A percentile compares a stretch with the other conserved stretches of the same genome.
These are phyloP conservation scores for Xyliphius kryptos DNA, from an alignment of 2,113 vertebrate genomes.

Conservation along the genomic window DNA sequence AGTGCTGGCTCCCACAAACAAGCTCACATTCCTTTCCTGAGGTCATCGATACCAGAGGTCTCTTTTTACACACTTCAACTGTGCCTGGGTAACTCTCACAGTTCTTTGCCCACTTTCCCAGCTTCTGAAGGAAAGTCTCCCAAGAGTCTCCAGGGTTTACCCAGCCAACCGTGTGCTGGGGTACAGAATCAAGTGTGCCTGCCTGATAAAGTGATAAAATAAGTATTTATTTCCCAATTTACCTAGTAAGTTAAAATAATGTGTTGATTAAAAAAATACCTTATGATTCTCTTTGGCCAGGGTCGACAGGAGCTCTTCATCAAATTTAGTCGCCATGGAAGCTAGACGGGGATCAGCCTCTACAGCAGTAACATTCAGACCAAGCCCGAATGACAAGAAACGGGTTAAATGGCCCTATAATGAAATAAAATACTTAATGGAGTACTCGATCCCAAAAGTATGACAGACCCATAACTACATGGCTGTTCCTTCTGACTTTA, in stretches of 20 bases:
- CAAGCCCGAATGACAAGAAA: slow-evolving; percentile 77
- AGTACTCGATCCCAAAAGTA: no score
- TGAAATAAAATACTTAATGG: neutral
- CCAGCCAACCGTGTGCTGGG: slow-evolving; percentile 69
- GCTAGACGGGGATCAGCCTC: slow-evolving; percentile 73
- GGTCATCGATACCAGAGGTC: slow-evolving; percentile 31
- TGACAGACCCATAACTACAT: no score
- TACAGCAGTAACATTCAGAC: slow-evolving; percentile 74
- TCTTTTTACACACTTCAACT: slow-evolving; percentile 48
- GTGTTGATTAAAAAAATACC: slow-evolving; percentile 39
- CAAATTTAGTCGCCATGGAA: slow-evolving; percentile 65
- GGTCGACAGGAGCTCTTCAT: slow-evolving; percentile 65
- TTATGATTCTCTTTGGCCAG: slow-evolving; percentile 62
- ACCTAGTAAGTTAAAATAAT: no score
- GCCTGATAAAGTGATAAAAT: slow-evolving; percentile 41
- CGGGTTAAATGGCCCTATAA: slow-evolving; percentile 83
- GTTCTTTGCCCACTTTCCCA: slow-evolving; percentile 33
- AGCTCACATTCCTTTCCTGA: slow-evolving; percentile 22
- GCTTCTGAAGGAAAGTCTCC: slow-evolving; percentile 66
- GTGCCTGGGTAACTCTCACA: slow-evolving; percentile 11
- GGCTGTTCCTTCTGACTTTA: no score
- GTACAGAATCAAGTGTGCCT: slow-evolving; percentile 39
- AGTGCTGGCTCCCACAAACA: slow-evolving; percentile 11
- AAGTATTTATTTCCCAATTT: no score
- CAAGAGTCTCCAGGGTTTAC: slow-evolving; percentile 71